phyloP scores from a whole-genome alignment of 2,797 vertebrate genomes.

The Bufotes viridis region DNA sequence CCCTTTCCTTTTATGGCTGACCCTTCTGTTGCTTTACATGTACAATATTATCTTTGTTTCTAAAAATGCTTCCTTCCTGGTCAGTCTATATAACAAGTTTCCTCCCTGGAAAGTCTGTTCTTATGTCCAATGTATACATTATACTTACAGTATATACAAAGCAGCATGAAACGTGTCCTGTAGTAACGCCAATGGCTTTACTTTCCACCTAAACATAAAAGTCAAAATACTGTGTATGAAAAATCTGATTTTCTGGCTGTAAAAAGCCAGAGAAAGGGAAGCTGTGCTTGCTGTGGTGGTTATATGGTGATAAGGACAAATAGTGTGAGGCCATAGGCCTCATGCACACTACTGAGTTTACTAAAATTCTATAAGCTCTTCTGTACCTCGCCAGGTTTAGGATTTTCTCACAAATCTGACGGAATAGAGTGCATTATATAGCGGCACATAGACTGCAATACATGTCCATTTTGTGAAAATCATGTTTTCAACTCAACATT shows the following conservation, averaged over 20 bases:
- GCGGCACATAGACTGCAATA: too few relatives aligned
- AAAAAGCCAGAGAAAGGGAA: neutral
- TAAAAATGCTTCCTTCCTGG: constrained; percentile 45
- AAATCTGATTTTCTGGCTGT: neutral
- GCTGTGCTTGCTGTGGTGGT: neutral
- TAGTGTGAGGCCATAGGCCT: neutral
- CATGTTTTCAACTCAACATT: too few relatives aligned
- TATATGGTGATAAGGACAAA: neutral
- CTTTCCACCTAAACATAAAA: neutral
- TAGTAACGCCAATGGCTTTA: constrained; percentile 20
- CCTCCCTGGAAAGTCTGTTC: constrained; percentile 43
- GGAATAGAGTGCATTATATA: too few relatives aligned
- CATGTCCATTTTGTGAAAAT: too few relatives aligned
- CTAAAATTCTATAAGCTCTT: too few relatives aligned
- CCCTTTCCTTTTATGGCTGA: constrained; percentile 3
- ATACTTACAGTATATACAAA: constrained; percentile 45
- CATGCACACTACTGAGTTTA: neutral
- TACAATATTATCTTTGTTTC: constrained; percentile 62
- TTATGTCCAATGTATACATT: constrained; percentile 41
- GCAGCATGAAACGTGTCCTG: constrained; percentile 37
- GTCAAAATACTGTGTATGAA: neutral
- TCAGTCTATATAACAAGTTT: constrained; percentile 56
- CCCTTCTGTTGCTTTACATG: constrained; percentile 30
- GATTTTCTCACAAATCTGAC: too few relatives aligned
- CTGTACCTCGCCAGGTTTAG: too few relatives aligned